These are phyloP conservation scores for Macrosoma leucophasiata DNA, from an alignment of 2,888 invertebrate genomes.

Conservation along the genomic window DNA sequence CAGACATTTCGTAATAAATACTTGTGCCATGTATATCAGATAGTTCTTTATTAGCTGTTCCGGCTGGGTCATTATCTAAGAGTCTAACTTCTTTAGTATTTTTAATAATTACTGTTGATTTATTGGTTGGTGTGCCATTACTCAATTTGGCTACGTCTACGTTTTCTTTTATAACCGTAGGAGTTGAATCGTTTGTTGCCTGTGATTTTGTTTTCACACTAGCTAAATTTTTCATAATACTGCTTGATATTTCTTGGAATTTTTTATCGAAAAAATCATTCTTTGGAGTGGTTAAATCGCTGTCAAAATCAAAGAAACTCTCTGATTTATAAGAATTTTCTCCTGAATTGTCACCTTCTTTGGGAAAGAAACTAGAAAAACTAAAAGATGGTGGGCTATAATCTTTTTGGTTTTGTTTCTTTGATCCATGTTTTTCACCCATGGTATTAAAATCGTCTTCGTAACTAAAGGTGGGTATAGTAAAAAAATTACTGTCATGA, in stretches of 20 bases:
- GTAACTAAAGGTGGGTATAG: slow-evolving; percentile 61
- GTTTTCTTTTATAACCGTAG: slow-evolving; percentile 46
- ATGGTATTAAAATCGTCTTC: slow-evolving; percentile 44
- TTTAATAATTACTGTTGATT: slow-evolving; percentile 66
- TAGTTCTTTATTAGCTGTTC: slow-evolving; percentile 51
- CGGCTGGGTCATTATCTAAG: slow-evolving; percentile 59
- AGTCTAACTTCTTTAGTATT: slow-evolving; percentile 72
- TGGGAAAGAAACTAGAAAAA: slow-evolving; percentile 53
- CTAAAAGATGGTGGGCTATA: slow-evolving; percentile 46
- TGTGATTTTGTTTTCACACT: slow-evolving; percentile 45
- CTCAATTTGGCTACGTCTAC: slow-evolving; percentile 58
- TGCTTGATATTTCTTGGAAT: slow-evolving; percentile 66
- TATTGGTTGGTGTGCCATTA: slow-evolving; percentile 64
- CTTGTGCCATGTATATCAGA: slow-evolving; percentile 70
- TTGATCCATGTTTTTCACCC: slow-evolving; percentile 37
- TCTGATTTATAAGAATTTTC: slow-evolving; percentile 51
- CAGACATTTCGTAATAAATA: slow-evolving; percentile 70
- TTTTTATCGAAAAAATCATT: slow-evolving; percentile 72
- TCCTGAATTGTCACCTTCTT: slow-evolving; percentile 40
- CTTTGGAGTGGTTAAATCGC: slow-evolving; percentile 71
- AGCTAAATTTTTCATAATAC: slow-evolving; percentile 69
- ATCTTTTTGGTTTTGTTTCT: slow-evolving; percentile 47
- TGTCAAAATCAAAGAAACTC: slow-evolving; percentile 54
- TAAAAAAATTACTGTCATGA: slow-evolving; percentile 70
- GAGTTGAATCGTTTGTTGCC: slow-evolving; percentile 42